Evolutionary conservation across 2,113 vertebrate genomes (phyloP), one percentile per base, ranked within the genome.

Genomic region (Climacteris rufus): DNA sequence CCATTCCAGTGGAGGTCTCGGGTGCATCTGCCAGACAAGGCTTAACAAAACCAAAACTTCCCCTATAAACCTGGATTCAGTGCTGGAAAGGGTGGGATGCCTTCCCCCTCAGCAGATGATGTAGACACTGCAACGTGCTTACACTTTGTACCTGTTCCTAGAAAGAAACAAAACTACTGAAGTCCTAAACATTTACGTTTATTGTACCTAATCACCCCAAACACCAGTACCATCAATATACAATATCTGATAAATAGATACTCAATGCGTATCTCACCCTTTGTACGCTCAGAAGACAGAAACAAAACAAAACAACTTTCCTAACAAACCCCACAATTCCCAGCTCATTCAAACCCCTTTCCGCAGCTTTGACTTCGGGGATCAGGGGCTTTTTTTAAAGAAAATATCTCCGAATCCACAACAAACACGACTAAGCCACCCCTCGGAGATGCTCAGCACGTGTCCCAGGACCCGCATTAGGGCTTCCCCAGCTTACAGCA

Each of bases 341-440:
- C 47, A 71, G 33, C 35, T 89, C 88, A 27, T 69, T n/a, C 52
- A 77, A 82, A 24, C 23, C 33, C 28, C 15, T 17, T 37, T 35
- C 0, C 1, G 54, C 47, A 63, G 40, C 74, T 69, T 4, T 18
- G 31, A 70, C 11, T 76, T 9, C 2, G n/a, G 20, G 25, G 27
- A 59, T 8, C 5, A 1, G 8, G 37, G 9, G 4, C 1, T 3
- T 20, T 54, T 2, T 19, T 15, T 28, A 37, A 53, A 1, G 10
- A 37, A 60, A 75, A 74, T 31, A 1, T 2, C 63, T 31, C 28
- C 22, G 23, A 17, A 52, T 25, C 31, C 71, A 20, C 33, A 31
- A 50, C 40, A 61, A 65, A 18, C 45, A 9, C 30, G 13, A 54
- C 60, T 15, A 52, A 78, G 13, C 12, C 45, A 52, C 4, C 20